These are phyloP conservation scores for Sinhomidia bicolor DNA, from an alignment of 2,888 invertebrate genomes.

Conservation along the genomic window DNA sequence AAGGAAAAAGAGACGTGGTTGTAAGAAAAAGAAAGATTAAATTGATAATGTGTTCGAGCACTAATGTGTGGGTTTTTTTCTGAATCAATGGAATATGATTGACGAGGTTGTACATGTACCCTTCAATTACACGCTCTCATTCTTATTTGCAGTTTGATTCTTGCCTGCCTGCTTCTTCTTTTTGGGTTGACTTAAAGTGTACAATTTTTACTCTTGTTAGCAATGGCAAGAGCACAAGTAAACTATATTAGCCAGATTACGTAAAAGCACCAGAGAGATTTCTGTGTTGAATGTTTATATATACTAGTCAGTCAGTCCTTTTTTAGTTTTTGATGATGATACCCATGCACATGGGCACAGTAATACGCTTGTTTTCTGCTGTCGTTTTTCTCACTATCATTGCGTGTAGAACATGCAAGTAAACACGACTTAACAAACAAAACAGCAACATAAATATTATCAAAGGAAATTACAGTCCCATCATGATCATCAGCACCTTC, in stretches of 20 bases:
- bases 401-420: slow-evolving; percentile 56
- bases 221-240: neutral
- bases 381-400: slow-evolving; percentile 47
- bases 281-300: neutral
- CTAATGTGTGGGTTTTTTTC: slow-evolving; percentile 72
- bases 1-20: neutral
- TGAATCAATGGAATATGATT: slow-evolving; percentile 67
- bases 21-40: slow-evolving; percentile 69
- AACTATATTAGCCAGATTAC: neutral
- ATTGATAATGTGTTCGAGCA: slow-evolving; percentile 71
- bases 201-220: neutral
- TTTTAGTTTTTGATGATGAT: too few species aligned
- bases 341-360: neutral
- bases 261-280: neutral
- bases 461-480: slow-evolving; percentile 52
- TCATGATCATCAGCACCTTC: slow-evolving; percentile 62
- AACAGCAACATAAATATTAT: slow-evolving; percentile 64
- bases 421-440: slow-evolving; percentile 60
- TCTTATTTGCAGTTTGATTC: slow-evolving; percentile 50
- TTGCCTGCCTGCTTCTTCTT: neutral
- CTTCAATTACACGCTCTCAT: slow-evolving; percentile 62
- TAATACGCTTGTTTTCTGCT: slow-evolving; percentile 27
- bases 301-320: neutral
- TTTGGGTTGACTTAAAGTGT: neutral
- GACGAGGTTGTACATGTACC: slow-evolving; percentile 62